Evolutionary conservation across 1,140 invertebrate genomes (phyloP).

Genomic region (Brachionus plicatilis): DNA sequence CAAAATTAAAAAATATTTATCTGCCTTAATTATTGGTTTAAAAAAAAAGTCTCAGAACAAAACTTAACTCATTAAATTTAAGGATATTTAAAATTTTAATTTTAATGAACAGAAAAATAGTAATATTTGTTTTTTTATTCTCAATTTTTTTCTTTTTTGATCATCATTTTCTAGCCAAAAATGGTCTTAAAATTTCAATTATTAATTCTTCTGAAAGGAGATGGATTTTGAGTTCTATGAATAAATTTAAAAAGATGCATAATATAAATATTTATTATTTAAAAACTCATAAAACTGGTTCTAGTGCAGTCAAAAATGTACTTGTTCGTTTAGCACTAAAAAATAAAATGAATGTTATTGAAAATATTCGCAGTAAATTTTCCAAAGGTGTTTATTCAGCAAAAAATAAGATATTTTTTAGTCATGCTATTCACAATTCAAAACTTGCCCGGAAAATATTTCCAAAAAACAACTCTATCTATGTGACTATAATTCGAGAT

Average conservation of each 20-base stretch:
- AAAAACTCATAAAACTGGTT: background rate
- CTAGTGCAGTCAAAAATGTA: background rate
- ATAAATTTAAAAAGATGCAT: background rate
- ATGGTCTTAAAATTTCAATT: background rate
- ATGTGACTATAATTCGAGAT: background rate
- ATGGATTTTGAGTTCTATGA: background rate
- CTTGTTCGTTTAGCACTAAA: background rate
- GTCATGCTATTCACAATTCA: background rate
- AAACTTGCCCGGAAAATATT: background rate
- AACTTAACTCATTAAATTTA: too few species aligned
- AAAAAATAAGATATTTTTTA: background rate
- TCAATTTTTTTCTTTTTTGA: too few species aligned
- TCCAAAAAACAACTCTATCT: background rate
- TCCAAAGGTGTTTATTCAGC: background rate
- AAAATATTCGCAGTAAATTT: background rate
- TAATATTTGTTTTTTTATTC: too few species aligned
- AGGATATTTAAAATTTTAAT: too few species aligned
- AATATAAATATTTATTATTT: background rate
- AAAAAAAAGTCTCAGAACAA: too few species aligned
- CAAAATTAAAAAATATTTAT: too few species aligned
- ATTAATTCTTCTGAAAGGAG: background rate
- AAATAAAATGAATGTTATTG: background rate
- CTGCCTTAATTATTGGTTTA: too few species aligned
- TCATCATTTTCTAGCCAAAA: too few species aligned
- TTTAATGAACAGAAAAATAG: too few species aligned